phyloP scores from a whole-genome alignment of 2,113 vertebrate genomes.

The Microcebus jonahi region DNA sequence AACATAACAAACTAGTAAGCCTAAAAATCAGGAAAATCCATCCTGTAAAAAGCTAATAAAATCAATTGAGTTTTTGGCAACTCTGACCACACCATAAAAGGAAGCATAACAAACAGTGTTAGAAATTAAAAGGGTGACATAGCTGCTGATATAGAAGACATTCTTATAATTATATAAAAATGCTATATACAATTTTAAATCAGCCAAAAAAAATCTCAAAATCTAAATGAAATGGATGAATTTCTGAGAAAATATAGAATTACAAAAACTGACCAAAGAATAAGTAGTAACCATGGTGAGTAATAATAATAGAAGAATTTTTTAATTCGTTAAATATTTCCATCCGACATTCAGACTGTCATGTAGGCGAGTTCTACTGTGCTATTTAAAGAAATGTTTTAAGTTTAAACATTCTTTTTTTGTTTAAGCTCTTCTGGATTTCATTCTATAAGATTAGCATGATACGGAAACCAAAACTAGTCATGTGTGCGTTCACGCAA shows the following conservation, averaged over 20 bases:
- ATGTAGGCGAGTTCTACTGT: background rate
- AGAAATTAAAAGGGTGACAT: background rate
- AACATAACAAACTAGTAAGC: background rate
- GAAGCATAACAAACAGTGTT: background rate
- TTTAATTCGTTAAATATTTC: constrained; percentile 13
- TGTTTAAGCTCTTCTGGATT: background rate
- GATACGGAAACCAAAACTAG: background rate
- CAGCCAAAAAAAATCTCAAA: background rate
- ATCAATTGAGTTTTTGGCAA: background rate
- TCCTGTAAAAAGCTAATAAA: background rate
- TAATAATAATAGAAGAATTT: background rate
- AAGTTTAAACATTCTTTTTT: background rate
- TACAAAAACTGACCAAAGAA: background rate
- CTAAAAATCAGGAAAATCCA: background rate
- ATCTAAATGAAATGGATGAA: constrained; percentile 8
- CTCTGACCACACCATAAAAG: constrained; percentile 1
- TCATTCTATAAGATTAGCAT: background rate
- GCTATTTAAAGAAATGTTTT: background rate
- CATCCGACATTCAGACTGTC: background rate
- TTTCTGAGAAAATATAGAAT: background rate
- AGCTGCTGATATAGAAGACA: background rate
- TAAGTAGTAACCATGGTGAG: background rate
- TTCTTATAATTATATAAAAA: background rate
- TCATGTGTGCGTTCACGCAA: background rate
- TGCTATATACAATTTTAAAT: background rate